Percentiles rank a stretch among this genome's conserved stretches.
These are phyloP conservation scores for Cololabis saira DNA, from an alignment of 2,113 vertebrate species.

Conservation along the genomic window DNA sequence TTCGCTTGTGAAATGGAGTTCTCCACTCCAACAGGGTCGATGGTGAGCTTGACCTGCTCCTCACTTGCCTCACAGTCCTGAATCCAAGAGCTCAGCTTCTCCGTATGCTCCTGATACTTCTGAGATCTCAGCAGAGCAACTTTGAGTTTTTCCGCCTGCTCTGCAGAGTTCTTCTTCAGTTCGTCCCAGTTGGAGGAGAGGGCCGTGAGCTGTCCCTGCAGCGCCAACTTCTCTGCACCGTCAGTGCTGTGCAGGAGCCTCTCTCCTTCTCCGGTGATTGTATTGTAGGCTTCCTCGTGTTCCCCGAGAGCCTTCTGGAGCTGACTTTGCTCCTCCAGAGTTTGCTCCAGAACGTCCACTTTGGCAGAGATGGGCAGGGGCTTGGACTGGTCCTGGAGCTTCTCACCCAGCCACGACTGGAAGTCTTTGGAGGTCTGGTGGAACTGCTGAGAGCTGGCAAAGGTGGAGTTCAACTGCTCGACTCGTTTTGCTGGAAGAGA, in stretches of 20 bases:
- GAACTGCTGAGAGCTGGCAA: slow-evolving; percentile 93
- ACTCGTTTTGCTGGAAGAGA: slow-evolving; percentile 85
- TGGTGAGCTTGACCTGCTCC: slow-evolving; percentile 78
- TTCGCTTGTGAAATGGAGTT: slow-evolving; percentile 85
- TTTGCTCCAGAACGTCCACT: slow-evolving; percentile 81
- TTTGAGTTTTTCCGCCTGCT: slow-evolving; percentile 84
- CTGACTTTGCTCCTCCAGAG: slow-evolving; percentile 85
- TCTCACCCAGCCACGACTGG: slow-evolving; percentile 88
- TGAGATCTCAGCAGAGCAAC: slow-evolving; percentile 86
- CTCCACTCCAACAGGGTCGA: slow-evolving; percentile 84
- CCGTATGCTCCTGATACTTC: slow-evolving; percentile 87
- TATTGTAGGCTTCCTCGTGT: slow-evolving; percentile 85
- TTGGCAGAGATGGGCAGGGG: slow-evolving; percentile 84
- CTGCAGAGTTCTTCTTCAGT: slow-evolving; percentile 84
- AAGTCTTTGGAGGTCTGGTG: slow-evolving; percentile 94
- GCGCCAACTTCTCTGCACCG: slow-evolving; percentile 87
- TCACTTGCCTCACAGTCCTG: slow-evolving; percentile 85
- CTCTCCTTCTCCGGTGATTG: slow-evolving; percentile 89
- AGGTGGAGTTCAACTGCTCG: slow-evolving; percentile 90
- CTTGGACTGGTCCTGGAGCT: slow-evolving; percentile 84
- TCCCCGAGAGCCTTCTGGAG: slow-evolving; percentile 80
- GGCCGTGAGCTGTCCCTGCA: slow-evolving; percentile 87
- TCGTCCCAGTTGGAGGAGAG: slow-evolving; percentile 90
- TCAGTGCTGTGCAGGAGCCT: slow-evolving; percentile 90
- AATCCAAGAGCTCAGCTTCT: slow-evolving; percentile 88